These are phyloP conservation scores for Mastomys coucha DNA, from an alignment of 2,113 vertebrate genomes.

Conservation along the genomic window DNA sequence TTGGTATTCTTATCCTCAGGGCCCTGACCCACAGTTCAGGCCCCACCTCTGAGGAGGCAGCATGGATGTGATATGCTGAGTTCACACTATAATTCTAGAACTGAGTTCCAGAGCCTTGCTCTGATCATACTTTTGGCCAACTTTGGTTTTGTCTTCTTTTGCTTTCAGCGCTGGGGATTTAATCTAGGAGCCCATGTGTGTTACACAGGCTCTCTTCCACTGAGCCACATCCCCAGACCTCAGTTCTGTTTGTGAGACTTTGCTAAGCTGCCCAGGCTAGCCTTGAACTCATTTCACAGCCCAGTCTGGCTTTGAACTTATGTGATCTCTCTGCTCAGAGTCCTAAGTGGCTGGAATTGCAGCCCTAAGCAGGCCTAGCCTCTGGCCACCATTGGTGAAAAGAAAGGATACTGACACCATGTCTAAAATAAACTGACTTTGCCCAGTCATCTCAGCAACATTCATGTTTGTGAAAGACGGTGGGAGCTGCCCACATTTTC, in stretches of 20 bases:
- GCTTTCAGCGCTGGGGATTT: neutral
- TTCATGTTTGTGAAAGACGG: conserved; percentile 16
- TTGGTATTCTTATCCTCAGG: neutral
- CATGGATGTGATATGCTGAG: neutral
- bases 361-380: neutral
- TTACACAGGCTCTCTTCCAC: too few species aligned
- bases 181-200: neutral
- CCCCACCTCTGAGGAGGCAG: neutral
- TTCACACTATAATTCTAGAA: conserved; percentile 37
- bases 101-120: conserved; percentile 47
- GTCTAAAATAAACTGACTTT: conserved; percentile 24
- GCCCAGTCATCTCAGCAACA: conserved; percentile 9
- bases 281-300: neutral
- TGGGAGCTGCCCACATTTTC: neutral
- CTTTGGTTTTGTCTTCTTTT: neutral
- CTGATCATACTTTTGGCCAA: neutral
- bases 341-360: neutral
- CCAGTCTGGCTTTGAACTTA: neutral
- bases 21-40: neutral
- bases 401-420: conserved; percentile 7
- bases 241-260: neutral
- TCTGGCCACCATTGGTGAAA: conserved; percentile 2
- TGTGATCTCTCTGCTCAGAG: neutral
- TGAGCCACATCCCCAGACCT: neutral
- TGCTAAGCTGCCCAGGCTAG: neutral